Conservation (phyloP, 2,888 invertebrate genomes). For the Drosophila anomalata region DNA sequence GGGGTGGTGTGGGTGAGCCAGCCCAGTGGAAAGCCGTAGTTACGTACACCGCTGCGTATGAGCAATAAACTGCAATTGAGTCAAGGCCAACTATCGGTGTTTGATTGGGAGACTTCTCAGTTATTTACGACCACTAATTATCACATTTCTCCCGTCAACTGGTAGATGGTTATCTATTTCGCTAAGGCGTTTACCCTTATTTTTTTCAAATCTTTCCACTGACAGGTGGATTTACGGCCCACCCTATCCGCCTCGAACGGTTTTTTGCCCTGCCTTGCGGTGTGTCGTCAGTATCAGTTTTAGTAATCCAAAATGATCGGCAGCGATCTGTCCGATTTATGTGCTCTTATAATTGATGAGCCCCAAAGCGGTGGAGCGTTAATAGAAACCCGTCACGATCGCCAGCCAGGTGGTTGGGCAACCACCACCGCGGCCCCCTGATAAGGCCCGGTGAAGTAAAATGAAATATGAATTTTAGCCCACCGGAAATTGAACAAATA, state of each 20-base stretch:
- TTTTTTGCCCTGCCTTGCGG: background rate
- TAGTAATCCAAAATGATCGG: conserved; percentile 3
- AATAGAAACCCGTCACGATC: conserved; percentile 63
- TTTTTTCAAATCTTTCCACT: conserved; percentile 14
- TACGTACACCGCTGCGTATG: conserved; percentile 45
- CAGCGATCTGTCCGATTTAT: conserved; percentile 9
- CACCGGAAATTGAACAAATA: conserved; percentile 62
- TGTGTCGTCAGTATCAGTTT: conserved; percentile 5
- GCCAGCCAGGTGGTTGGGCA: conserved; percentile 38
- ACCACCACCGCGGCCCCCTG: conserved; percentile 22
- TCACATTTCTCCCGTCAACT: background rate
- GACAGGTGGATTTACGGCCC: conserved; percentile 14
- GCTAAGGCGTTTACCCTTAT: background rate
- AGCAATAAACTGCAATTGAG: conserved; percentile 59
- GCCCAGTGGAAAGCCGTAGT: conserved; percentile 44
- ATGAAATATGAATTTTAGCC: conserved; percentile 11
- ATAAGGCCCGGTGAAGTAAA: conserved; percentile 26
- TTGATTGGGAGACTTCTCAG: conserved; percentile 32
- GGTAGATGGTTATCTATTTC: background rate
- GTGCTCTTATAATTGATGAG: conserved; percentile 29
- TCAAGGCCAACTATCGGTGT: conserved; percentile 57
- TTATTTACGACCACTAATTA: background rate
- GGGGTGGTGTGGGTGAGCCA: conserved; percentile 21
- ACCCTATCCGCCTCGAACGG: background rate
- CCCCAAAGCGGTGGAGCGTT: conserved; percentile 38